A percentile compares a stretch with the other conserved stretches of the same genome.
Conservation (phyloP, 2,888 invertebrate species). For the Sesia bembeciformis region DNA sequence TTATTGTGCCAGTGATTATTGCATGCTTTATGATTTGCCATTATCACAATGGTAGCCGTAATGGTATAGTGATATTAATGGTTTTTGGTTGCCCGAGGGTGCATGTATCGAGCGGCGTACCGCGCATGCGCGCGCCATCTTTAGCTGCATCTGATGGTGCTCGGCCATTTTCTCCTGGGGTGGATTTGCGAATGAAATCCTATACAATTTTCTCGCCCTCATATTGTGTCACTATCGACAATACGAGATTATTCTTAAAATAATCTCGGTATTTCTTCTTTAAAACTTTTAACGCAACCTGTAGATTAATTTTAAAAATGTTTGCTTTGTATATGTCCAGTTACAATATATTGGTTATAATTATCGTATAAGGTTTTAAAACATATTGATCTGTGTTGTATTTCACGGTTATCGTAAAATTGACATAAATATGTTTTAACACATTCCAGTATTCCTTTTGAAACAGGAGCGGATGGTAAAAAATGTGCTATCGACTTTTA, state of each 20-base stretch:
- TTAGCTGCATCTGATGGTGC: conserved; percentile 46
- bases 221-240: background rate
- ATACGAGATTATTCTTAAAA: background rate
- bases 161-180: conserved; percentile 57
- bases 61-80: conserved; percentile 29
- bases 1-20: conserved; percentile 9
- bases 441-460: no score
- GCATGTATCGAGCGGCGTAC: conserved; percentile 62
- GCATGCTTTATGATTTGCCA: background rate
- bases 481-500: no score
- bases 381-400: no score
- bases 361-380: no score
- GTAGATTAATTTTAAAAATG: no score
- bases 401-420: no score
- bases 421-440: no score
- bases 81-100: conserved; percentile 42
- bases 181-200: conserved; percentile 28
- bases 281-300: no score
- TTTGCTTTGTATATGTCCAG: no score
- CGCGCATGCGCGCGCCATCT: conserved; percentile 65
- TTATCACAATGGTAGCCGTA: conserved; percentile 1
- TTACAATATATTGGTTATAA: no score
- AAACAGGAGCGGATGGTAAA: no score
- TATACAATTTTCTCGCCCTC: background rate
- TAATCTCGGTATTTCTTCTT: no score